Conservation (phyloP, 2,113 vertebrate species). For the Aleadryas rufinucha region DNA sequence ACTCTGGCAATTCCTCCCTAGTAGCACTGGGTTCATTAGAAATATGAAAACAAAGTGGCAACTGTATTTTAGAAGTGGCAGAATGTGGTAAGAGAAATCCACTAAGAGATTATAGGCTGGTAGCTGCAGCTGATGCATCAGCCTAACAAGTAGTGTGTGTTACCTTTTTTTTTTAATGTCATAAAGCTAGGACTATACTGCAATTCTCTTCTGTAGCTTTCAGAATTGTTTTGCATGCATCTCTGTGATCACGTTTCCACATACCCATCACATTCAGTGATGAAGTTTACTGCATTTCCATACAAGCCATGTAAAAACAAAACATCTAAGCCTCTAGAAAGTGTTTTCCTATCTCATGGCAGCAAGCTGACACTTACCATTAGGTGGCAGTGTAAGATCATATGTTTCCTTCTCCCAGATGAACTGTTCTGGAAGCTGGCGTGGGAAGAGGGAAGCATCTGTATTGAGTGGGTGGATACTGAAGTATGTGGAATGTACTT, state of each 20-base stretch:
- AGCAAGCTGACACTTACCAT: conserved; percentile 50
- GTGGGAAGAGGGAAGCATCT: conserved; percentile 16
- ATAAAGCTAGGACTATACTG: background rate
- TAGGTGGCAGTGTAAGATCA: conserved; percentile 77
- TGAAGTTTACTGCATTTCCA: background rate
- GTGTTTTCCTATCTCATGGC: background rate
- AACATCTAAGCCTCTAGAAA: background rate
- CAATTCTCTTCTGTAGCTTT: background rate
- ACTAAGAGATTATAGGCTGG: background rate
- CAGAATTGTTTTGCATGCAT: background rate
- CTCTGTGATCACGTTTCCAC: background rate
- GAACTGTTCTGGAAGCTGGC: background rate
- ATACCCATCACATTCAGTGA: background rate
- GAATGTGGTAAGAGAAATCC: background rate
- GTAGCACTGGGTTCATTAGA: background rate
- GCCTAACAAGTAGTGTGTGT: background rate
- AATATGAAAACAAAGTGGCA: background rate
- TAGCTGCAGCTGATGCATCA: background rate
- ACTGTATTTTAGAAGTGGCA: background rate
- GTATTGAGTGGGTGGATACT: conserved; percentile 38
- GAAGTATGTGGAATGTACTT: conserved; percentile 46
- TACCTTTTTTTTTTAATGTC: background rate
- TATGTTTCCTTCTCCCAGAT: background rate
- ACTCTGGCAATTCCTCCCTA: background rate
- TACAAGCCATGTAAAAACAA: background rate